Conservation (phyloP, 2,888 invertebrate genomes). For the Caenorhabditis imperialis region DNA sequence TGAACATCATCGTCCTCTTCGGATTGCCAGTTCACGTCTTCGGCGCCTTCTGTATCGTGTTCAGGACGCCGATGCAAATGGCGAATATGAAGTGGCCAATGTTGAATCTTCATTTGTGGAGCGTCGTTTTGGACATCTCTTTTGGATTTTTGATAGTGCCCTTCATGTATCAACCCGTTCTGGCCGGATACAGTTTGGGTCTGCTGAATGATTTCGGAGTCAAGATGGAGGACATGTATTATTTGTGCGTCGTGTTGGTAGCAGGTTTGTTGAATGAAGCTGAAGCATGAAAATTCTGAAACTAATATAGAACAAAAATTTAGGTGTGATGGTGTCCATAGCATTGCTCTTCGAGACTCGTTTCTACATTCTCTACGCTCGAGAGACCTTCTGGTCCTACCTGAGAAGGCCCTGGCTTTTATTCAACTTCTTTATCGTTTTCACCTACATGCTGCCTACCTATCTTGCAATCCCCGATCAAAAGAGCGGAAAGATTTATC, state of each 20-base stretch:
- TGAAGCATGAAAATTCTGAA: no score
- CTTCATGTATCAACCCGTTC: slow-evolving; percentile 28
- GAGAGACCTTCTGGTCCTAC: no score
- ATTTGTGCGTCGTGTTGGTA: slow-evolving; percentile 10
- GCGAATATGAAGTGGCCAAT: slow-evolving; percentile 23
- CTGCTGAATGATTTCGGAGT: slow-evolving; percentile 4
- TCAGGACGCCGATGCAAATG: slow-evolving; percentile 34
- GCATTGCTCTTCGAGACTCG: slow-evolving; percentile 24
- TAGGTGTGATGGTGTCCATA: slow-evolving; percentile 13
- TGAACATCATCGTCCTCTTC: slow-evolving; percentile 4
- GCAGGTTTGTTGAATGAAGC: no score
- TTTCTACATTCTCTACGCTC: slow-evolving; percentile 32
- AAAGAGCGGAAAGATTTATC: slow-evolving; percentile 9
- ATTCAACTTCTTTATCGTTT: no score
- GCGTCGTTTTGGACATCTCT: slow-evolving; percentile 1
- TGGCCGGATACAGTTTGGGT: slow-evolving; percentile 31
- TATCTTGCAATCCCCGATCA: slow-evolving; percentile 30
- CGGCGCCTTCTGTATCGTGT: slow-evolving; percentile 19
- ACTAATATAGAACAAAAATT: no score
- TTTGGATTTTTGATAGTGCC: slow-evolving; percentile 23
- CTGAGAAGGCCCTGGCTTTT: no score
- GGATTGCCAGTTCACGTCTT: slow-evolving; percentile 13
- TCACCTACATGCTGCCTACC: no score
- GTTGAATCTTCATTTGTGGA: slow-evolving; percentile 41
- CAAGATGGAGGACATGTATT: neutral